A percentile compares a stretch with the other conserved stretches of the same genome.
Conservation (phyloP, 1,140 invertebrate genomes). For the Dufourea novaeangliae region DNA sequence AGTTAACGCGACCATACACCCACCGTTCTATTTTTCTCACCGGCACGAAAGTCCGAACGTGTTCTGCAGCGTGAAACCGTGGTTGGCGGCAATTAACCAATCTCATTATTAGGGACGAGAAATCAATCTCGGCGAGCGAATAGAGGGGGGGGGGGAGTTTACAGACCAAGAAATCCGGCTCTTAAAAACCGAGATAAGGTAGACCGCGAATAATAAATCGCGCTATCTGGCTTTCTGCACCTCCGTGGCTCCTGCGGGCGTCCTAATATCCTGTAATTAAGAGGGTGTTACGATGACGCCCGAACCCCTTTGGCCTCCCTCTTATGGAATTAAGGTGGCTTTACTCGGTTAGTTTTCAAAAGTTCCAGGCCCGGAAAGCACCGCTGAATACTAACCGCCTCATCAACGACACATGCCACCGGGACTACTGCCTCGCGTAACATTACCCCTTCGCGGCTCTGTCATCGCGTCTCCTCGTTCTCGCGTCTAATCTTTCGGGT, state of each 20-base stretch:
- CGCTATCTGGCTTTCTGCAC: constrained; percentile 59
- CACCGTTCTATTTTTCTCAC: too few species aligned
- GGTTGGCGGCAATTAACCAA: background rate
- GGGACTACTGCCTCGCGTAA: constrained; percentile 70
- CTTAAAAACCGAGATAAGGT: constrained; percentile 63
- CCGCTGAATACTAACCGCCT: constrained; percentile 81
- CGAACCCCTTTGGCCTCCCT: constrained; percentile 74
- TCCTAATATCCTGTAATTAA: constrained; percentile 80
- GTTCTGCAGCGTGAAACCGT: background rate
- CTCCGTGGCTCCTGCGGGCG: constrained; percentile 59
- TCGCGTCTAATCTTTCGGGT: constrained; percentile 76
- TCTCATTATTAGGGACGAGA: background rate
- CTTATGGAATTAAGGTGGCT: constrained; percentile 80
- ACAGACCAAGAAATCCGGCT: constrained; percentile 40
- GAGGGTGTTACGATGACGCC: constrained; percentile 77
- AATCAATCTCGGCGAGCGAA: constrained; percentile 18
- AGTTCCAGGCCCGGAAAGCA: constrained; percentile 75
- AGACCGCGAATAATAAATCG: constrained; percentile 64
- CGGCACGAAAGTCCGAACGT: too few species aligned
- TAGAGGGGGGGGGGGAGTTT: constrained; percentile 4
- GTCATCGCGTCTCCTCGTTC: constrained; percentile 58
- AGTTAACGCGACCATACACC: too few species aligned
- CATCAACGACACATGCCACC: constrained; percentile 81
- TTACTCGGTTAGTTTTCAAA: constrained; percentile 80
- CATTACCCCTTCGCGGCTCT: constrained; percentile 67